Evolutionary conservation across 2,113 vertebrate genomes (phyloP).

Genomic region (Seriola dumerili): DNA sequence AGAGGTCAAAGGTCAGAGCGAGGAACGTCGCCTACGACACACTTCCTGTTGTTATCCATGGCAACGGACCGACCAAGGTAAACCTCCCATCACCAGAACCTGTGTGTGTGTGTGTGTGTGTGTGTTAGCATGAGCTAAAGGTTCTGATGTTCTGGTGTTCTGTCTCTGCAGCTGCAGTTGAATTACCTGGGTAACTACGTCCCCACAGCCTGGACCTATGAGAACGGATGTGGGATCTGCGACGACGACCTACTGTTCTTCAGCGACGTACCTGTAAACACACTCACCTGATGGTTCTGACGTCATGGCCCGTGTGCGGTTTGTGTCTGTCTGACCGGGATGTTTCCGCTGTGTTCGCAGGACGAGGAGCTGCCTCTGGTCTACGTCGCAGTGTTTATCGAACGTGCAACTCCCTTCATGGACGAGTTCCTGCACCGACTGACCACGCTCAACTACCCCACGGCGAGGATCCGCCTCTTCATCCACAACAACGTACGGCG

Average conservation of each 20-base stretch:
- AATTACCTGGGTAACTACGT: conserved; percentile 79
- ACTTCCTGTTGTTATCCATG: conserved; percentile 76
- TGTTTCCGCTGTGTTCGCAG: conserved; percentile 32
- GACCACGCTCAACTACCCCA: conserved; percentile 65
- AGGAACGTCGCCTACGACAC: conserved; percentile 78
- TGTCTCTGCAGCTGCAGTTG: conserved; percentile 70
- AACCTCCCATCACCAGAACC: neutral
- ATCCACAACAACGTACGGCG: conserved; percentile 73
- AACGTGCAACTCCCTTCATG: conserved; percentile 72
- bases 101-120: too few relatives aligned
- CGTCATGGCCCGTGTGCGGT: rapidly evolving
- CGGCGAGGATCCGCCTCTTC: conserved; percentile 60
- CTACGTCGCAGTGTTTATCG: conserved; percentile 61
- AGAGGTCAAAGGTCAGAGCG: conserved; percentile 70
- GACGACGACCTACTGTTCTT: conserved; percentile 69
- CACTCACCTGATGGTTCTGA: rapidly evolving
- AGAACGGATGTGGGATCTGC: conserved; percentile 62
- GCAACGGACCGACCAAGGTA: conserved; percentile 80
- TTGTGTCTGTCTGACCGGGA: rapidly evolving
- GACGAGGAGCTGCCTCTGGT: conserved; percentile 71
- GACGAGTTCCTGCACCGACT: conserved; percentile 76
- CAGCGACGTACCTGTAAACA: neutral
- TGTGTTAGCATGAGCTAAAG: too few relatives aligned
- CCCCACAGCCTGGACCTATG: conserved; percentile 68
- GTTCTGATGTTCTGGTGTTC: too few relatives aligned